A percentile compares a stretch with the other conserved stretches of the same genome.
These are phyloP conservation scores for Leptodirus hochenwartii DNA, from an alignment of 2,888 invertebrate genomes.

Conservation along the genomic window DNA sequence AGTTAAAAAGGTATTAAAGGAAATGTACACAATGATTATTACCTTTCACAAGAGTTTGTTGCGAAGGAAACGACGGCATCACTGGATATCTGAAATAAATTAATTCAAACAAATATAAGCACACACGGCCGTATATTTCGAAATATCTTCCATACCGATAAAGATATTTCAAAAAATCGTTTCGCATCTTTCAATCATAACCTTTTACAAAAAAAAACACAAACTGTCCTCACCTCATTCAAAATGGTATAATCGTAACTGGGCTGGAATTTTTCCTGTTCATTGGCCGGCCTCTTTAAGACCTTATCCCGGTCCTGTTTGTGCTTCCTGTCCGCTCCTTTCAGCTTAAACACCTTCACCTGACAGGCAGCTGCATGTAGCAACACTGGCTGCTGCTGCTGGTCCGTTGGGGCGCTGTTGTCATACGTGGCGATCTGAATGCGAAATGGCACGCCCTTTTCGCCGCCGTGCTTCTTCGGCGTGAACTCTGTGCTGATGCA, in stretches of 20 bases:
- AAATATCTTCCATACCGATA: background rate
- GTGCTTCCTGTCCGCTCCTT: slow-evolving; percentile 92
- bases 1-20: background rate
- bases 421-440: slow-evolving; percentile 84
- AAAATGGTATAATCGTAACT: slow-evolving; percentile 92
- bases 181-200: no score
- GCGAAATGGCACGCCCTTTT: slow-evolving; percentile 93
- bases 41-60: slow-evolving; percentile 38
- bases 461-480: slow-evolving; percentile 93
- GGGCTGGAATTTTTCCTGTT: slow-evolving; percentile 85
- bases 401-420: slow-evolving; percentile 31
- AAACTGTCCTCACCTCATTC: slow-evolving; percentile 58
- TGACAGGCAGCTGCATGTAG: slow-evolving; percentile 91
- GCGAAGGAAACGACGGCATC: slow-evolving; percentile 38
- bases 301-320: slow-evolving; percentile 94
- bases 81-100: slow-evolving; percentile 33
- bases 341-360: slow-evolving; percentile 85
- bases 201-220: no score
- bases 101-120: slow-evolving; percentile 3
- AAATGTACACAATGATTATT: no score
- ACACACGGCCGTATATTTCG: background rate
- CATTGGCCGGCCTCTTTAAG: slow-evolving; percentile 60
- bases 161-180: no score
- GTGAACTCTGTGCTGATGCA: slow-evolving; percentile 98
- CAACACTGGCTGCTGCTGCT: slow-evolving; percentile 30